Evolutionary conservation across 2,888 invertebrate species (phyloP), one percentile per base, ranked within the genome.

Genomic region (Eustalomyia histrio): DNA sequence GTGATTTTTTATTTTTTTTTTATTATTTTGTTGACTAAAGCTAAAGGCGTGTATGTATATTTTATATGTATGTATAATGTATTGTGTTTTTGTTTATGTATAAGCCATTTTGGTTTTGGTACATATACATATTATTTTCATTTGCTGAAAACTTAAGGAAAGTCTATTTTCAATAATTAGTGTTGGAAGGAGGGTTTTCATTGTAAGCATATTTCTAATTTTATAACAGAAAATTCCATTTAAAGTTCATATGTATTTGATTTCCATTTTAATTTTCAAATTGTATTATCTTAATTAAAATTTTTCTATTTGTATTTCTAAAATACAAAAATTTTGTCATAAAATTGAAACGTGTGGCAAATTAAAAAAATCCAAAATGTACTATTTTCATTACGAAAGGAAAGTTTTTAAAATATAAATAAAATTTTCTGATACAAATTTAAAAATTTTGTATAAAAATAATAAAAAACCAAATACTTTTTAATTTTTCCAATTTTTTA

Each of bases 21-120:
- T n/a, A n/a, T n/a, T 85, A 84, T 84, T 86, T 85, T 83, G 83
- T 87, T 74, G 18, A 43, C 63, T 80, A 73, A 67, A 67, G 67
- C 50, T 80, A 72, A 29, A 76, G 64, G 61, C 57, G 63, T 76
- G 60, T 73, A 65, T 75, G 52, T 65, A 67, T 68, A 52, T 85
- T 85, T 86, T 84, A 85, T 87, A 86, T 86, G 85, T 87, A 85
- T 86, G 84, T 86, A 75, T 61, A 35, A 58, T 61, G 83, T 80
- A 52, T 76, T 60, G 24, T 76, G 57, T 58, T 47, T 61, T 71
- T 60, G 17, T 58, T 57, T 71, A 72, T 76, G 18, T 67, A 74
- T 79, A 63, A 57, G 69, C 71, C 63, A 79, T 75, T 79, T 68
- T 65, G 50, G 43, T 60, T 60, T 43, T 55, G 21, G 24, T 17